phyloP scores from a whole-genome alignment of 2,888 invertebrate species.

The Patella caerulea region DNA sequence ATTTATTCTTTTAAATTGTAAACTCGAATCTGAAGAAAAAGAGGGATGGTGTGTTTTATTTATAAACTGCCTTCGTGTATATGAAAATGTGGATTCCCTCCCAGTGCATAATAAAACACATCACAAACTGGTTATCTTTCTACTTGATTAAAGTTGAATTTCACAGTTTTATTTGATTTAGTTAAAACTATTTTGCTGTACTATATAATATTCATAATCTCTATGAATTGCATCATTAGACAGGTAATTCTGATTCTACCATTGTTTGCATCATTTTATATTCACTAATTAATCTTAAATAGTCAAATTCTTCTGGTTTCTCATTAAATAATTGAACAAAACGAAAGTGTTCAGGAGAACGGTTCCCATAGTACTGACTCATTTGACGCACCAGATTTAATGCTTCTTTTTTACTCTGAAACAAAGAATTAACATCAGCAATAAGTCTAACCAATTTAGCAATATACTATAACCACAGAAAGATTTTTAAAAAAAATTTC shows the following conservation, averaged over 20 bases:
- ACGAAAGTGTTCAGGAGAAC: slow-evolving; percentile 47
- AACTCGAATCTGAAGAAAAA: no score
- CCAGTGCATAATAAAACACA: no score
- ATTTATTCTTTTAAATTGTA: no score
- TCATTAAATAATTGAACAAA: slow-evolving; percentile 51
- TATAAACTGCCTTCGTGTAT: no score
- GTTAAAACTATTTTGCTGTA: no score
- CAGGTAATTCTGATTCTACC: slow-evolving; percentile 34
- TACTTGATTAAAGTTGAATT: no score
- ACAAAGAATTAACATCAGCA: slow-evolving; percentile 13
- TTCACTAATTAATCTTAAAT: slow-evolving; percentile 44
- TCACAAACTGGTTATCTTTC: no score
- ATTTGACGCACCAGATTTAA: slow-evolving; percentile 58
- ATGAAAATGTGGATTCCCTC: no score
- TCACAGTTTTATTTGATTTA: no score
- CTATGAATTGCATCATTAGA: no score
- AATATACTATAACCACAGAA: neutral
- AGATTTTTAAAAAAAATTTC: neutral
- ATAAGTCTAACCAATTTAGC: neutral
- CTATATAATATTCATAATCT: neutral
- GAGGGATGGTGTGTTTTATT: no score
- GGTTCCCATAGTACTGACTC: slow-evolving; percentile 53
- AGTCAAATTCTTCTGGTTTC: slow-evolving; percentile 49
- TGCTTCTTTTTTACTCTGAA: slow-evolving; percentile 53
- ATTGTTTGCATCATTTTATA: slow-evolving; percentile 46